Base-by-base conservation (phyloP, 2,113 vertebrate species). In the Thunnus thynnus region DNA sequence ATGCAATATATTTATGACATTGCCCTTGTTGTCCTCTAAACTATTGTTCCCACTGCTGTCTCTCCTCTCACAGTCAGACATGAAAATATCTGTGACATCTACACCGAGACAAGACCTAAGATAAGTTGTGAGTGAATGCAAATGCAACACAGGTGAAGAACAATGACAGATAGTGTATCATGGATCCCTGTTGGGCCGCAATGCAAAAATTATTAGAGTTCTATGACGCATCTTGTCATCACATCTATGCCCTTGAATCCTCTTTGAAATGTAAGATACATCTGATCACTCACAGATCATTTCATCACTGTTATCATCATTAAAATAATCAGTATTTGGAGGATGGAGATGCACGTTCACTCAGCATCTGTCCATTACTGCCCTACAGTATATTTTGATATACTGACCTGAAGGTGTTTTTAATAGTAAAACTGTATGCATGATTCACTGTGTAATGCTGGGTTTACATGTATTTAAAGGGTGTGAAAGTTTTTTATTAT, bases 301-400 rank as follows among this genome's bases (percentile, higher is more conserved):
- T 46, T 30, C 47, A 27, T 76, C 51, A 72, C 60, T 41, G 36
- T 69, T 57, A 30, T 60, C 47, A 71, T 68, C 62, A 76, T 60
- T 72, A 41, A 57, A 55, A 16, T 13, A 50, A 66, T 46, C 22
- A 64, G 25, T 17, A 13, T 36, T 16, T 61, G 54, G 13, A 69
- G 17, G n/a, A 48, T 11, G 32, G 52, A 48, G n/a, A 12, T 56
- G 41, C 44, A 60, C 18, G 3, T 5, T 58, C 9, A 58, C 32
- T 47, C 7, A 10, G 11, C 44, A 5, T 1, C 4, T 20, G 13
- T 16, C 16, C 5, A 3, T 30, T 18, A 47, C 18, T 44, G 6
- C 13, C 18, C n/a, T 36, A 1, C 4, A 13, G 14, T 11, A 2
- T 27, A 47, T 52, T 65, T 66, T 3, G 3, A 50, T 61, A 55